phyloP scores from a whole-genome alignment of 1,140 invertebrate genomes.

The Heterodera carotae region DNA sequence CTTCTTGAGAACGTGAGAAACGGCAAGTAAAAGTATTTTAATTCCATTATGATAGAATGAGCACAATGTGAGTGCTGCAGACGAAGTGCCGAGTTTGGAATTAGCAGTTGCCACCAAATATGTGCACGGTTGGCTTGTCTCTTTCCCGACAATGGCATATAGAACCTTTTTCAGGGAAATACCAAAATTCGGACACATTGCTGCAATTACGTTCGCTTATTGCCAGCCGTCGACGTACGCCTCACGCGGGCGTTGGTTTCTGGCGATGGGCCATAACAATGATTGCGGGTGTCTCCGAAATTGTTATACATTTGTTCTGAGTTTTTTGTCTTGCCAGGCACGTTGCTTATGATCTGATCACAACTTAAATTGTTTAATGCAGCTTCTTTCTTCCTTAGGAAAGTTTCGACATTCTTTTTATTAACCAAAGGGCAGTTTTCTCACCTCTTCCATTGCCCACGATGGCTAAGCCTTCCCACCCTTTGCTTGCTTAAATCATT shows the following conservation, averaged over 20 bases:
- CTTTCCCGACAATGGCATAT: neutral
- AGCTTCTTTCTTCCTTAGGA: no score
- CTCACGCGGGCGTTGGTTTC: constrained; percentile 61
- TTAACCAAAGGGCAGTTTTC: no score
- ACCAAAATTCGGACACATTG: constrained; percentile 60
- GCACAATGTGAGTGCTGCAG: constrained; percentile 28
- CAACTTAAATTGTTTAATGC: no score
- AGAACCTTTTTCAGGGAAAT: constrained; percentile 39
- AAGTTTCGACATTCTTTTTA: no score
- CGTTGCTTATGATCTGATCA: neutral
- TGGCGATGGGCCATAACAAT: constrained; percentile 59
- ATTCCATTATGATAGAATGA: constrained; percentile 35
- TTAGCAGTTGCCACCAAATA: constrained; percentile 64
- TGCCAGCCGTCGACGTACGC: constrained; percentile 49
- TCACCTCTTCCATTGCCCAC: no score
- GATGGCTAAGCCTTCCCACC: no score
- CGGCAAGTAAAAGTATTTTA: constrained; percentile 22
- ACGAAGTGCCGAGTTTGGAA: constrained; percentile 49
- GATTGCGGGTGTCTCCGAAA: constrained; percentile 33
- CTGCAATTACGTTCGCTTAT: constrained; percentile 56
- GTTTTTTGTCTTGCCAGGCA: neutral
- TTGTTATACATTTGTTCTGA: constrained; percentile 33
- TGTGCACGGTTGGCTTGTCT: constrained; percentile 50
- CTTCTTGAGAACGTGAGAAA: constrained; percentile 54
- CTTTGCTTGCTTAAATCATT: no score